These are phyloP conservation scores for Ceratoteleas bidentatus DNA, from an alignment of 1,140 invertebrate species.

Conservation along the genomic window DNA sequence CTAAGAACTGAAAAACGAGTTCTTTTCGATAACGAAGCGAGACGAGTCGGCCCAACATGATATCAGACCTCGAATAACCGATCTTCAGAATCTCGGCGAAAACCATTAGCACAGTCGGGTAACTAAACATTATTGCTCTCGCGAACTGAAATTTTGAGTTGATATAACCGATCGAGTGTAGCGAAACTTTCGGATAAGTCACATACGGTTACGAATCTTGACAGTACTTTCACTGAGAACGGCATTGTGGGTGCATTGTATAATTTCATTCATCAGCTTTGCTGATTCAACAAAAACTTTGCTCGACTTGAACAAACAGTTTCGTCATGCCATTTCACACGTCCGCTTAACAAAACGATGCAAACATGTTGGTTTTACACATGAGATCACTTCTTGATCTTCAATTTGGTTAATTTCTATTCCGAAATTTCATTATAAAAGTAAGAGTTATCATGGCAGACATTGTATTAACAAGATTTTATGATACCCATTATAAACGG, in stretches of 20 bases:
- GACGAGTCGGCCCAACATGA: background rate
- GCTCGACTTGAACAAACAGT: slow-evolving; percentile 27
- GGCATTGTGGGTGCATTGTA: slow-evolving; percentile 3
- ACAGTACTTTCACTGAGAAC: slow-evolving; percentile 20
- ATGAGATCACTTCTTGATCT: background rate
- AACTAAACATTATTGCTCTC: background rate
- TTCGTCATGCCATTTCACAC: slow-evolving; percentile 33
- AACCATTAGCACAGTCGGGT: no score
- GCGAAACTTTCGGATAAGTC: slow-evolving; percentile 15
- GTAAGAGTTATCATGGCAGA: no score
- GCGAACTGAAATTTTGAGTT: background rate
- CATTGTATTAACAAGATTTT: no score
- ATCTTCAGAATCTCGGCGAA: background rate
- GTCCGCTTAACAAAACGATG: slow-evolving; percentile 6
- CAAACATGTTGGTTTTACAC: slow-evolving; percentile 3
- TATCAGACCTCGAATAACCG: background rate
- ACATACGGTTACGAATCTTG: slow-evolving; percentile 8
- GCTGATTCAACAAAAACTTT: slow-evolving; percentile 31
- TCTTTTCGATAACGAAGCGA: background rate
- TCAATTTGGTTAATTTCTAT: no score
- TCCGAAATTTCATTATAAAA: no score
- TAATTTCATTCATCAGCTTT: slow-evolving; percentile 30
- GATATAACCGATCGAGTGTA: background rate
- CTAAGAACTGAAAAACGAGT: background rate
- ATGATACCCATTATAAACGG: no score